A percentile compares a stretch with the other conserved stretches of the same genome.
phyloP scores from a whole-genome alignment of 1,140 invertebrate species.

The Drosophila malerkotliana region DNA sequence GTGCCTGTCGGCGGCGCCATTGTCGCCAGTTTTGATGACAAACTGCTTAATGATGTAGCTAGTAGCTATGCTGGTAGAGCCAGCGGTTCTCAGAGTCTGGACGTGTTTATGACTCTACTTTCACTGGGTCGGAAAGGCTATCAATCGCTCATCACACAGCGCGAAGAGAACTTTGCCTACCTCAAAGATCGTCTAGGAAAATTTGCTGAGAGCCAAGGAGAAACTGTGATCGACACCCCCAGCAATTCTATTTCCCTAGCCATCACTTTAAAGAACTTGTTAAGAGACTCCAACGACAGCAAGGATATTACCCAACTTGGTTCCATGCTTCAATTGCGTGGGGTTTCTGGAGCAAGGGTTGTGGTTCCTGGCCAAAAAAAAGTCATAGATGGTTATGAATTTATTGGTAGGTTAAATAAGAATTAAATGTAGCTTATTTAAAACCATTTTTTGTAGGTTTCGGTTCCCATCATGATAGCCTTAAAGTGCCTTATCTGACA shows the following conservation, averaged over 20 bases:
- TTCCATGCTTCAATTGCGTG: constrained; percentile 80
- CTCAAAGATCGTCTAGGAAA: constrained; percentile 87
- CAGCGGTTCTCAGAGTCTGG: constrained; percentile 89
- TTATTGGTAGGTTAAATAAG: constrained; percentile 52
- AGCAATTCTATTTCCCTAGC: constrained; percentile 92
- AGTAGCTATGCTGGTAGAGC: constrained; percentile 91
- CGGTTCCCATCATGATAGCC: constrained; percentile 64
- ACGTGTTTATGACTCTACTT: constrained; percentile 93
- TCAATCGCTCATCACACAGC: constrained; percentile 87
- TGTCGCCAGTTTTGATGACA: constrained; percentile 90
- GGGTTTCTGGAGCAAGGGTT: constrained; percentile 81
- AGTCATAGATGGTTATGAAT: constrained; percentile 68
- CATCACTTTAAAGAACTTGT: constrained; percentile 60
- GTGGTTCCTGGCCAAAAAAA: constrained; percentile 61
- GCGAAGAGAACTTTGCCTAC: constrained; percentile 89
- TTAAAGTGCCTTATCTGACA: constrained; percentile 75
- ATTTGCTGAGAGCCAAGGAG: constrained; percentile 87
- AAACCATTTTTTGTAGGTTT: constrained; percentile 58
- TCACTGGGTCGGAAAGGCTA: constrained; percentile 90
- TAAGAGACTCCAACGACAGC: not conserved
- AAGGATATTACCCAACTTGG: constrained; percentile 66
- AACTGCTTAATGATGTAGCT: constrained; percentile 88
- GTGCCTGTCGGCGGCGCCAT: constrained; percentile 95
- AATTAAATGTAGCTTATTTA: not conserved
- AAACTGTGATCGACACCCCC: constrained; percentile 88